phyloP scores from a whole-genome alignment of 2,113 vertebrate species.

The Dipodomys stephensi region DNA sequence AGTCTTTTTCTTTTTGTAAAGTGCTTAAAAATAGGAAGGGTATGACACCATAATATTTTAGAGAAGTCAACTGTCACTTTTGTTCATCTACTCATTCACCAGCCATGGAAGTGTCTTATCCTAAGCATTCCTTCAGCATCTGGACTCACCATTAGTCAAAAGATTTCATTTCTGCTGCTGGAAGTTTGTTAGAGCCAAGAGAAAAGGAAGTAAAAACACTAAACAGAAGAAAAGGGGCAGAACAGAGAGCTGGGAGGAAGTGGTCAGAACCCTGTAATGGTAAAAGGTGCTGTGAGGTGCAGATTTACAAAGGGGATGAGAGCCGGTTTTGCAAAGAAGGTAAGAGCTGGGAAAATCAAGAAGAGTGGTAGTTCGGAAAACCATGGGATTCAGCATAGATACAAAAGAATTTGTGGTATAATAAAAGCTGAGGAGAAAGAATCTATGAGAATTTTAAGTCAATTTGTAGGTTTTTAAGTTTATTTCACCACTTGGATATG shows the following conservation, averaged over 20 bases:
- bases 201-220: background rate
- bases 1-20: background rate
- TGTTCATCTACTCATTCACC: background rate
- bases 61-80: background rate
- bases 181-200: background rate
- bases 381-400: background rate
- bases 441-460: background rate
- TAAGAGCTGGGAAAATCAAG: background rate
- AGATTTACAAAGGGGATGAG: background rate
- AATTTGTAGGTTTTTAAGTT: background rate
- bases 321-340: background rate
- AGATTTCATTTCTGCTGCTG: background rate
- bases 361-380: background rate
- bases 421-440: background rate
- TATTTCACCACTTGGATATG: background rate
- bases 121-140: background rate
- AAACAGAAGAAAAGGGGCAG: background rate
- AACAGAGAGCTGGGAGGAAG: background rate
- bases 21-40: background rate
- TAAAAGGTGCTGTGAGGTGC: background rate
- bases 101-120: background rate
- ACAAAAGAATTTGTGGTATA: background rate
- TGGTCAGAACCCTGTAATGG: rapidly evolving
- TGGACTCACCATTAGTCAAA: background rate
- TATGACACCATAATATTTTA: background rate